These are phyloP conservation scores for Alexandromys fortis DNA, from an alignment of 2,113 vertebrate species.

Conservation along the genomic window DNA sequence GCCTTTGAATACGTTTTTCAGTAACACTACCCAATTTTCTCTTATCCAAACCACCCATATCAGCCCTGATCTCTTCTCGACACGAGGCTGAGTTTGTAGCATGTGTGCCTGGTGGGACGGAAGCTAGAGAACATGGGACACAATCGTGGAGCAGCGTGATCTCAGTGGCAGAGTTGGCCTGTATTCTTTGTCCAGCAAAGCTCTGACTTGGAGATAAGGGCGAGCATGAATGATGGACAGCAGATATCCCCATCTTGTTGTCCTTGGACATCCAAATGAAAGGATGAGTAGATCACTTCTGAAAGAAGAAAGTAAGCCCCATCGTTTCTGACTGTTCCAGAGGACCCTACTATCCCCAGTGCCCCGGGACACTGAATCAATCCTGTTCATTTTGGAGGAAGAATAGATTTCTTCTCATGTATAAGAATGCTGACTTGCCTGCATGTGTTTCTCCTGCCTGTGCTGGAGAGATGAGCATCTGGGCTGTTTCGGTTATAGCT, in stretches of 20 bases:
- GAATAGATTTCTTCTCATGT: neutral
- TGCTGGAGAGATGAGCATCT: neutral
- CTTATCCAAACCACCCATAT: neutral
- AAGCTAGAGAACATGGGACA: neutral
- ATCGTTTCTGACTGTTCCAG: neutral
- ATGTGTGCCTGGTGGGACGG: rapidly evolving
- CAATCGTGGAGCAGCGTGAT: neutral
- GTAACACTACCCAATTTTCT: neutral
- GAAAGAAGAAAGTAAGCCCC: neutral
- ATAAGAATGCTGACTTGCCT: neutral
- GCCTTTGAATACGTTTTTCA: neutral
- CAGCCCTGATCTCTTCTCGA: neutral
- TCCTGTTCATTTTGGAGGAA: neutral
- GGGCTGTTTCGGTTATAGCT: neutral
- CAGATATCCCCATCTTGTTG: neutral
- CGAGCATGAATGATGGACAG: neutral
- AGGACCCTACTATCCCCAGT: neutral
- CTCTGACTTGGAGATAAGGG: neutral
- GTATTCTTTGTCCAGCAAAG: neutral
- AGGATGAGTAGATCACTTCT: neutral
- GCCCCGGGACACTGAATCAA: neutral
- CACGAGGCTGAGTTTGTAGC: neutral
- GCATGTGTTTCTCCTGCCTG: neutral
- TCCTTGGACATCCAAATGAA: neutral
- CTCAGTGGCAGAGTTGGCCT: neutral